Evolutionary conservation across 2,888 invertebrate species (phyloP), one percentile per base, ranked within the genome.

Genomic region (Drosophila vallismaia): DNA sequence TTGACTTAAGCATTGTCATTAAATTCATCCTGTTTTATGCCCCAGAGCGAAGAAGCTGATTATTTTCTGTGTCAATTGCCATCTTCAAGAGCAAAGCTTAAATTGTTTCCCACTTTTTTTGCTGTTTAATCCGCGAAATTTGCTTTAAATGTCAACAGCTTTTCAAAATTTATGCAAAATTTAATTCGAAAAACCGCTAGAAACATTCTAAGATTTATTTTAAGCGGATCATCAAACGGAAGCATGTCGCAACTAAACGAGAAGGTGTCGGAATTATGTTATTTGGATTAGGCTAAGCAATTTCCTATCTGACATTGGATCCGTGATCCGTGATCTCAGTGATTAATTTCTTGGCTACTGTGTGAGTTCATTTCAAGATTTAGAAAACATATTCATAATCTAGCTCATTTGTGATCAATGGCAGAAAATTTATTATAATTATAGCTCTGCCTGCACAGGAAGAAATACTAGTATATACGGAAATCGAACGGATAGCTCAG

Each of bases 31-130:
- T 82, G 75, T 80, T 79, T 72, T 71, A 48, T 56, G 51, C 40
- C 36, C 54, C 38, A 42, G 55, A 74, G 79, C 52, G 45, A 52
- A 36, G 66, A 42, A 51, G 48, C 58, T 44, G 52, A 54, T 49
- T 58, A 45, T 60, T 73, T 85, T 72, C 76, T 77, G 87, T 85
- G 84, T 87, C 88, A 87, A 84, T 87, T 87, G 77, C 86, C 54
- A 48, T 74, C 75, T 76, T 87, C 87, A 84, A 84, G 84, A 79
- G 70, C 86, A 87, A 33, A 19, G 40, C 38, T 52, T 48, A 52
- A 57, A 36, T 28, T 45, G 71, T 64, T 85, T 79, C 74, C 77
- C 74, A 59, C 59, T 36, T 19, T 40, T 46, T 31, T 12, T 10
- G 46, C 6, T 46, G 36, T 6, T 64, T 51, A 76, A 79, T 55